Base-by-base conservation (phyloP, 2,113 vertebrate species). In the Cyphomyrus discorhynchus region DNA sequence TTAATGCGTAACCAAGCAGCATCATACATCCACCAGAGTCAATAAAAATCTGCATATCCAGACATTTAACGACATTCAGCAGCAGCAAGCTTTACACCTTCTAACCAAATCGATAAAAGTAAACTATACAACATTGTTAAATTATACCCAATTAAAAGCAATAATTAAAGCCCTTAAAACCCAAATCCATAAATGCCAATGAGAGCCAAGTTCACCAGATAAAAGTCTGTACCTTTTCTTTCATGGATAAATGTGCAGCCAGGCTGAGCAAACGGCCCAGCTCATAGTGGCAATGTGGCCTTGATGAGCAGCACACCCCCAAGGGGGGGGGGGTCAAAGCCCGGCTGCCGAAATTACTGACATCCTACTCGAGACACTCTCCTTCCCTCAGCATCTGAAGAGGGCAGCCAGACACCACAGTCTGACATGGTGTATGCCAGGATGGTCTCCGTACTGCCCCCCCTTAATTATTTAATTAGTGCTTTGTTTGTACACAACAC, bases 111-210 rank as follows among this genome's bases (percentile, higher is more conserved):
- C 82, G 10, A 47, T 84, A 47, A 46, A 21, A 84, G 42, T 84
- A 47, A 84, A 84, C 42, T 39, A 42, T 11, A 84, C 45, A 84
- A 84, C 45, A 46, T 24, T 84, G 21, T 47, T 84, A 47, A 84
- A 84, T 84, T 84, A 84, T n/a, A 84, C 45, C 82, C 45, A n/a
- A 47, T 84, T 84, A 84, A 84, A 84, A 84, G 39, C 24, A 47
- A 47, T 47, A 39, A 39, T 39, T 19, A 84, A 47, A 84, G 39
- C 1, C 45, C 7, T 84, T 46, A 45, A 84, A 84, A 84, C 7
- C 45, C 21, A 24, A 84, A 84, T 46, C 82, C 24, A 42, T 31
- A 42, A 42, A 11, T 42, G 74, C 5, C 35, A 80, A 42, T 42
- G n/a, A 42, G 74, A 80, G 42, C 74, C 27, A 77, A 39, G 27